phyloP scores from a whole-genome alignment of 2,888 invertebrate genomes.

The Aethes cnicana region DNA sequence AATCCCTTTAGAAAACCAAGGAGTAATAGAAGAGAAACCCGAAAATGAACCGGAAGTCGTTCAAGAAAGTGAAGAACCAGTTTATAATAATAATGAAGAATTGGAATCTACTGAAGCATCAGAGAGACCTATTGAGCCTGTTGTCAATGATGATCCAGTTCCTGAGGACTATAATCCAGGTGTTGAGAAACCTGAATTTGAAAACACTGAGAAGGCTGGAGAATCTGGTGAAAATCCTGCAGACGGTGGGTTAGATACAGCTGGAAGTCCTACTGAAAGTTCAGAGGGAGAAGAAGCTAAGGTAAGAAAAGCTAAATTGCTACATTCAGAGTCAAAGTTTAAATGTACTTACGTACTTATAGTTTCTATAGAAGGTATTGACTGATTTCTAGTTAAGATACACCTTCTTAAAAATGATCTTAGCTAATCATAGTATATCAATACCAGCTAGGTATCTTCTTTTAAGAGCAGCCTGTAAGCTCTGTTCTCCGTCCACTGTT shows the following conservation, averaged over 20 bases:
- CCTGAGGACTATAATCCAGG: neutral
- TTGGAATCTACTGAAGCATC: neutral
- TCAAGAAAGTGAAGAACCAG: neutral
- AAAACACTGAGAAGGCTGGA: neutral
- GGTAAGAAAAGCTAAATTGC: too few species aligned
- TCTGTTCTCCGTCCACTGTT: too few species aligned
- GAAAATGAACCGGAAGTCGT: neutral
- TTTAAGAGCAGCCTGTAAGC: too few species aligned
- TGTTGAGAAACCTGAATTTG: neutral
- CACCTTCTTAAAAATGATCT: too few species aligned
- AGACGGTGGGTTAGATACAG: neutral
- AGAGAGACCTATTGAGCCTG: neutral
- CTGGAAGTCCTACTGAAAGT: neutral
- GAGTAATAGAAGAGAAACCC: neutral
- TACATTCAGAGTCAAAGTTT: too few species aligned
- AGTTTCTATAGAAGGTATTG: too few species aligned
- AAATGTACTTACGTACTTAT: too few species aligned
- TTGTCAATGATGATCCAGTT: neutral
- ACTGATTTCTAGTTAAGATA: too few species aligned
- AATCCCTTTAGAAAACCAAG: neutral
- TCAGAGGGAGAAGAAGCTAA: slow-evolving; percentile 3
- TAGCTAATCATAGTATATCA: too few species aligned
- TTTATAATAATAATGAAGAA: neutral
- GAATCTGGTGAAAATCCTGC: neutral
- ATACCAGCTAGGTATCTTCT: neutral